Percentiles rank a stretch among this genome's conserved stretches.
Conservation (phyloP, 2,113 vertebrate genomes). For the Geothlypis trichas region DNA sequence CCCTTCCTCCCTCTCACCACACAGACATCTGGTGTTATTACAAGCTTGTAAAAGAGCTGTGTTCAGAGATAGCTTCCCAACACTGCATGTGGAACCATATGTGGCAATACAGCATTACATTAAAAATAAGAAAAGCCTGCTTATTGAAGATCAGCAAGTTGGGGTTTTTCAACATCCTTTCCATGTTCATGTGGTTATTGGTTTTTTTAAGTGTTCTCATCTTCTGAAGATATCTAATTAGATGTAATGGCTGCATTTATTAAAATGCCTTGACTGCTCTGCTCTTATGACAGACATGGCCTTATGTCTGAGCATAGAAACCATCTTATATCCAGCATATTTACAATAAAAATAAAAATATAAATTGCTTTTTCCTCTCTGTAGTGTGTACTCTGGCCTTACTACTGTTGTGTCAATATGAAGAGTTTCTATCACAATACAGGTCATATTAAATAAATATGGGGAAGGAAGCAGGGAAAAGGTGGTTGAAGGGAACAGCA, state of each 20-base stretch:
- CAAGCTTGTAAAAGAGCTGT: conserved; percentile 56
- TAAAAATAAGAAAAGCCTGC: conserved; percentile 12
- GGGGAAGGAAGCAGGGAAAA: neutral
- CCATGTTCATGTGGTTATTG: neutral
- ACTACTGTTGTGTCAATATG: neutral
- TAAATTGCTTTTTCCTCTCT: neutral
- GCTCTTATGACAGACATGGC: neutral
- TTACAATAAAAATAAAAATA: neutral
- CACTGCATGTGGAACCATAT: conserved; percentile 30
- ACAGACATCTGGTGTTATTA: conserved; percentile 67
- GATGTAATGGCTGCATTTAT: neutral
- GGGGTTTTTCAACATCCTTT: neutral
- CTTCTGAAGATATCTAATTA: neutral
- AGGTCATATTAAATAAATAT: neutral
- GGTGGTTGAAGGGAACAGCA: neutral
- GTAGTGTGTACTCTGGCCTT: neutral
- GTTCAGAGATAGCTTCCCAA: conserved; percentile 24
- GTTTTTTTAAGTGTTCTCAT: neutral
- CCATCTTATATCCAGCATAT: neutral
- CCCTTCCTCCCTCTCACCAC: neutral
- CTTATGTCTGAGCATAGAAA: neutral
- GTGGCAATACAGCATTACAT: conserved; percentile 39
- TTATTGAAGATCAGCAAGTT: conserved; percentile 23
- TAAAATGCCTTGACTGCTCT: neutral
- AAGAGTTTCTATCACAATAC: neutral